Evolutionary conservation across 1,140 invertebrate genomes (phyloP).

Genomic region (Megalonaias nervosa): DNA sequence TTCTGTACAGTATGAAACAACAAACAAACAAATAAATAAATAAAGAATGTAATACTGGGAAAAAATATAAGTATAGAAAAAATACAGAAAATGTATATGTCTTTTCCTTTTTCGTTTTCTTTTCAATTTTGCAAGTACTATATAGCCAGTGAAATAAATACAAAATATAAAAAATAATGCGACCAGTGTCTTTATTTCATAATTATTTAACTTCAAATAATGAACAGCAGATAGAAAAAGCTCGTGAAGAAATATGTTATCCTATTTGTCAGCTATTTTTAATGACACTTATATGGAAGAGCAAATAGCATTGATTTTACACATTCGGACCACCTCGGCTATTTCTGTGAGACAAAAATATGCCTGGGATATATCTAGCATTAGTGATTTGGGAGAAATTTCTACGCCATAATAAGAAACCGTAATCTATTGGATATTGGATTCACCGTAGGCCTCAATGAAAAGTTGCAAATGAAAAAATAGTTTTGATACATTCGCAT

Average conservation of each 20-base stretch:
- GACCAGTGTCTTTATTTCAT: conserved; percentile 6
- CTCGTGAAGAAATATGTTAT: not conserved
- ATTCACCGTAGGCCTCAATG: too few relatives aligned
- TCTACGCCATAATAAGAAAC: too few relatives aligned
- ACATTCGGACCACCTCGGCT: too few relatives aligned
- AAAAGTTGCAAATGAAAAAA: too few relatives aligned
- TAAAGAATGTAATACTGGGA: not conserved
- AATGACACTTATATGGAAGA: not conserved
- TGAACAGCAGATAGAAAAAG: not conserved
- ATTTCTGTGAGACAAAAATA: too few relatives aligned
- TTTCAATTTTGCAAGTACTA: conserved; percentile 1
- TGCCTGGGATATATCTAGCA: too few relatives aligned
- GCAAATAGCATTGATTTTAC: too few relatives aligned
- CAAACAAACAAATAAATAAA: not conserved
- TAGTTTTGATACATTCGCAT: too few relatives aligned
- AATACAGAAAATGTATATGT: not conserved
- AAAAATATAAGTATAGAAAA: not conserved
- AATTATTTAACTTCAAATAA: not conserved
- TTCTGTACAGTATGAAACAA: too few relatives aligned
- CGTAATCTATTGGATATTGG: too few relatives aligned
- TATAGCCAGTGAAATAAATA: not conserved
- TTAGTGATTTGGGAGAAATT: too few relatives aligned
- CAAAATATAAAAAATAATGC: not conserved
- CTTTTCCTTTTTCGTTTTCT: not conserved
- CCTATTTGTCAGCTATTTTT: not conserved